phyloP scores from a whole-genome alignment of 2,888 invertebrate species.

The Aspidiotus rigidus region DNA sequence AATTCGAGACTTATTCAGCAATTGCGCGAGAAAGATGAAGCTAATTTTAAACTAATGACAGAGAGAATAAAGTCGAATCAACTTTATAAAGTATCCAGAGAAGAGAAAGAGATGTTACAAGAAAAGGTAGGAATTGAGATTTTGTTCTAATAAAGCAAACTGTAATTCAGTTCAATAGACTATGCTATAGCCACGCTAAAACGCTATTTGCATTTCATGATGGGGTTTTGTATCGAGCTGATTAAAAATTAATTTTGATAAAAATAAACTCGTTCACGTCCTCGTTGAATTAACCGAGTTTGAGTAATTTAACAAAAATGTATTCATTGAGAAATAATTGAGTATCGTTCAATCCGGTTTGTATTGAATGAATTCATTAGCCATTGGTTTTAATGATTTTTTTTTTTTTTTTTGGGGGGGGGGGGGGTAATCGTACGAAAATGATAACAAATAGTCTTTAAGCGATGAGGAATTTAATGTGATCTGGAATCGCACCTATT shows the following conservation, averaged over 20 bases:
- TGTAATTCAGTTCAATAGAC: too few species aligned
- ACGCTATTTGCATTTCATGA: too few species aligned
- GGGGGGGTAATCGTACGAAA: neutral
- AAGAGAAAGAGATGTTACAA: constrained; percentile 87
- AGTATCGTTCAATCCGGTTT: neutral
- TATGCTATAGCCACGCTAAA: too few species aligned
- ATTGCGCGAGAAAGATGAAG: constrained; percentile 91
- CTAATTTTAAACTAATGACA: constrained; percentile 97
- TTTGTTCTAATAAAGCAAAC: too few species aligned
- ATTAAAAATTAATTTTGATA: neutral
- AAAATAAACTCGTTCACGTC: neutral
- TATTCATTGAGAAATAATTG: neutral
- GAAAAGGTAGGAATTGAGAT: constrained; percentile 57
- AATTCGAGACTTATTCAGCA: constrained; percentile 91
- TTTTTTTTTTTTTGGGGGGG: too few species aligned
- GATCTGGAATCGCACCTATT: neutral
- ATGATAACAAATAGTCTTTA: neutral
- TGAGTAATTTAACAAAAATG: neutral
- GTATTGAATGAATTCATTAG: neutral
- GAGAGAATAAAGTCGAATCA: constrained; percentile 94
- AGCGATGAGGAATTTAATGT: constrained; percentile 1
- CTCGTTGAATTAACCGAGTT: neutral
- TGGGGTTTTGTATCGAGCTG: neutral
- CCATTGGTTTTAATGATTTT: neutral
- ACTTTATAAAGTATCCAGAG: constrained; percentile 81